Base-by-base conservation (phyloP, 2,797 vertebrate genomes). In the Coccyzus lansbergi region DNA sequence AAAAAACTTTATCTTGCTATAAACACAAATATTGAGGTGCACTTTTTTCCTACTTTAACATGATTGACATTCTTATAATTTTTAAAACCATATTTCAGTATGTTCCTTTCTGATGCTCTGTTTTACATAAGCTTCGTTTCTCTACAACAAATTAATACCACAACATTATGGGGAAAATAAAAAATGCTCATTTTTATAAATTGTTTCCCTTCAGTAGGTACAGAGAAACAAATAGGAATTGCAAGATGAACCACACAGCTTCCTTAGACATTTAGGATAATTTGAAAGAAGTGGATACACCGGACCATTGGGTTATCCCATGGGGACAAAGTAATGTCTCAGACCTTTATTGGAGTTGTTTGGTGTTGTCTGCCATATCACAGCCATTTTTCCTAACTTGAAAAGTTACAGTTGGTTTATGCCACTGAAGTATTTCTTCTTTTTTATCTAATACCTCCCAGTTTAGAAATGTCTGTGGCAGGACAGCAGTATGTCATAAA, bases 1-100 rank as follows among this genome's bases (percentile, higher is more conserved):
- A 78, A 78, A 79, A 85, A 96, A 90, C 58, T 92, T 97, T 96
- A 97, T 86, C 93, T 93, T 94, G 59, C 94, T 93, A 96, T 82
- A 97, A 97, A 97, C 92, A 96, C 88, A 97, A 98, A 97, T 96
- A 98, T 88, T 96, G 92, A 96, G 93, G 62, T 92, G 55, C 72
- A 93, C 92, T 86, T 96, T 94, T 96, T 96, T 89, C 51, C 64
- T 90, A 44, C 70, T 94, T 94, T 79, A 80, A 92, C 97, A 60
- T 97, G 88, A 97, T 76, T 97, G 96, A 88, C 95, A 95, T 31
- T 46, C 71, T 71, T 90, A 93, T 95, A 3, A 72, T 89, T 93
- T 96, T 95, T 59, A 91, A 97, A 96, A 79, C 72, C 74, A 40
- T 40, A 19, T 88, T 91, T 86, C 53, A 4, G 59, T 86, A 86